Evolutionary conservation across 2,113 vertebrate genomes (phyloP).

Genomic region (Erinaceus europaeus): DNA sequence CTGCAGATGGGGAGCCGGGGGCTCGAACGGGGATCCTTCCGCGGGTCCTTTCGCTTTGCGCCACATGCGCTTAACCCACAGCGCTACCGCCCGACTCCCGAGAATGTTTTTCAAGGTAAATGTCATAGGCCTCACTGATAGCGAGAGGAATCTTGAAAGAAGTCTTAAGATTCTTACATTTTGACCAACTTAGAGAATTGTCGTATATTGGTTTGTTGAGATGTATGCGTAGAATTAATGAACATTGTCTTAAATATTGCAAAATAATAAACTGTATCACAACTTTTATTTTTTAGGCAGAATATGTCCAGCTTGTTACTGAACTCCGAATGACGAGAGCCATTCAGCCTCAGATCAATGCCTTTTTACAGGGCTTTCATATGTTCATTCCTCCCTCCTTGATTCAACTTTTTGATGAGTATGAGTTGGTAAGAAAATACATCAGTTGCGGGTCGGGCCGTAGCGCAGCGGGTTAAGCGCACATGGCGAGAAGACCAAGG

Average conservation of each 20-base stretch:
- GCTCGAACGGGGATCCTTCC: no score
- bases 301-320: conserved; percentile 99
- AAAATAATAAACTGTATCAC: neutral
- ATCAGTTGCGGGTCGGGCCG: no score
- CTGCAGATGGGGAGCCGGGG: no score
- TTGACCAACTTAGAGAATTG: neutral
- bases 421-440: conserved; percentile 92
- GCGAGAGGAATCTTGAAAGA: neutral
- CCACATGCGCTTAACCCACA: no score
- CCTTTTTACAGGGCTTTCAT: conserved; percentile 97
- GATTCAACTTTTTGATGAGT: conserved; percentile 98
- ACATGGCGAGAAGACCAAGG: no score
- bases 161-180: neutral
- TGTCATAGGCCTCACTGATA: neutral
- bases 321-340: conserved; percentile 99
- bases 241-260: neutral
- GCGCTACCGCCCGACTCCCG: no score
- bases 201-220: neutral
- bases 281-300: conserved; percentile 84
- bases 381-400: conserved; percentile 97
- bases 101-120: neutral
- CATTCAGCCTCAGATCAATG: conserved; percentile 99
- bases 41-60: no score
- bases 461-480: no score
- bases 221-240: neutral